Evolutionary conservation across 2,888 invertebrate genomes (phyloP).

Genomic region (Sminthurinus aureus): DNA sequence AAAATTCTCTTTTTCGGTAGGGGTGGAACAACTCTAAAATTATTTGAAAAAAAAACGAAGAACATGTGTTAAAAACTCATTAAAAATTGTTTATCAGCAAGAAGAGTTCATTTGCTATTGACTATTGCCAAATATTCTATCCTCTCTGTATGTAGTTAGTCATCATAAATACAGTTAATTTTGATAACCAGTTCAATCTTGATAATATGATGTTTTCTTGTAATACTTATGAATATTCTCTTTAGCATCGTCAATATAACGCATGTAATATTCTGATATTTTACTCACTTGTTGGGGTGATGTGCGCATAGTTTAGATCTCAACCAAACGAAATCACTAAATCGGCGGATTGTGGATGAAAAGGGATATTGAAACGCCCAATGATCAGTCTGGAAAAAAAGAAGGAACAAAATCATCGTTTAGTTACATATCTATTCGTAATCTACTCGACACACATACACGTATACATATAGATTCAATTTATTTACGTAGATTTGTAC

Average conservation of each 20-base stretch:
- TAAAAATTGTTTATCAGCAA: too few relatives aligned
- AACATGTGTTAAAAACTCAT: neutral
- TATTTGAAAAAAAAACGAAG: neutral
- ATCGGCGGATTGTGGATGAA: constrained; percentile 54
- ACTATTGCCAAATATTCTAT: neutral
- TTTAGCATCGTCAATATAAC: too few relatives aligned
- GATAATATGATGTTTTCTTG: too few relatives aligned
- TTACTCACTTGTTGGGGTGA: constrained; percentile 55
- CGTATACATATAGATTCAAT: too few relatives aligned
- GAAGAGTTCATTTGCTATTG: neutral
- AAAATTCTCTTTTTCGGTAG: constrained; percentile 56
- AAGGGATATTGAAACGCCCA: constrained; percentile 49
- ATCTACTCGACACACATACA: neutral
- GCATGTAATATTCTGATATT: neutral
- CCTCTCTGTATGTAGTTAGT: constrained; percentile 6
- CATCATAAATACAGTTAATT: neutral
- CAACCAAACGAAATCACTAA: constrained; percentile 57
- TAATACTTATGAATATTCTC: too few relatives aligned
- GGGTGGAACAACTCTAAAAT: constrained; percentile 49
- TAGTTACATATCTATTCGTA: neutral
- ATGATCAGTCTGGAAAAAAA: constrained; percentile 51
- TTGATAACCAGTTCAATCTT: too few relatives aligned
- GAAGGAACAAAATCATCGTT: neutral
- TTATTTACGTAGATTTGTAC: too few relatives aligned
- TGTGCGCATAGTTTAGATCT: constrained; percentile 48